A percentile compares a stretch with the other conserved stretches of the same genome.
phyloP scores from a whole-genome alignment of 1,140 invertebrate genomes.

The Eufriesea mexicana region DNA sequence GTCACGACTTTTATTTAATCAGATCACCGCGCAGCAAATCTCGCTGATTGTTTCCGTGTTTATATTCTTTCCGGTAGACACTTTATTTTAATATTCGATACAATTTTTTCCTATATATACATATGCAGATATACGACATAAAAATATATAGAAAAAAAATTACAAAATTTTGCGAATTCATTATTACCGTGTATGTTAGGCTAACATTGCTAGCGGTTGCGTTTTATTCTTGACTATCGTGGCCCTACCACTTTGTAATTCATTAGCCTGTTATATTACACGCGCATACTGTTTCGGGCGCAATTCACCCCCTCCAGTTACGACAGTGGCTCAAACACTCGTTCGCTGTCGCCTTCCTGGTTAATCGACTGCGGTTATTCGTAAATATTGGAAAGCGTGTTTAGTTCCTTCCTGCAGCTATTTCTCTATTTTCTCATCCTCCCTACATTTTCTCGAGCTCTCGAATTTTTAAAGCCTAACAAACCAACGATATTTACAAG shows the following conservation, averaged over 20 bases:
- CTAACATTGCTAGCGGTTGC: not conserved
- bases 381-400: slow-evolving; percentile 64
- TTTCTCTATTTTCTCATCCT: not conserved
- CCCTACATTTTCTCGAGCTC: not conserved
- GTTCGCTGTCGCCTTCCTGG: slow-evolving; percentile 42
- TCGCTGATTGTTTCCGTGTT: not conserved
- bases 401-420: slow-evolving; percentile 25
- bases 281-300: slow-evolving; percentile 20
- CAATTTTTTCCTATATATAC: too few species aligned
- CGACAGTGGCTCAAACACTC: not conserved
- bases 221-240: not conserved
- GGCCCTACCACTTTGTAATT: slow-evolving; percentile 23
- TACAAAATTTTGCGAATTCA: too few species aligned
- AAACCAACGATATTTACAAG: not conserved
- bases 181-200: too few species aligned
- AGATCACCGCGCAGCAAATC: not conserved
- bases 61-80: too few species aligned
- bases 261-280: slow-evolving; percentile 33
- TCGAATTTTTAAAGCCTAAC: not conserved
- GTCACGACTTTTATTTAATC: not conserved
- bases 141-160: too few species aligned
- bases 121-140: too few species aligned
- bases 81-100: too few species aligned
- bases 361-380: slow-evolving; percentile 62
- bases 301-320: slow-evolving; percentile 34